Base-by-base conservation (phyloP, 92 coral and sea anemone genomes). In the Meandrina meandrites region DNA sequence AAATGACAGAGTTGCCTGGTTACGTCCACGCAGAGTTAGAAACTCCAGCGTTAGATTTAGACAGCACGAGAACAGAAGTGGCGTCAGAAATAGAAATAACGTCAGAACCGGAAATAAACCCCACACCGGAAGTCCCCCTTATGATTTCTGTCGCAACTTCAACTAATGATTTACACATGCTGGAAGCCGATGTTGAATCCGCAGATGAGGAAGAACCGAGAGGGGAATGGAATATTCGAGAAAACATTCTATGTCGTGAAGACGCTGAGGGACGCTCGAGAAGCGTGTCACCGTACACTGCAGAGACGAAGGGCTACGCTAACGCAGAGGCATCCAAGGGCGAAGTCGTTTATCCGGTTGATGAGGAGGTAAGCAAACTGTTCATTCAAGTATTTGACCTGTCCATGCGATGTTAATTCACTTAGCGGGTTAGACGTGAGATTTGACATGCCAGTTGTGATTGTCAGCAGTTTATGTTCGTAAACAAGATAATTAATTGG, bases 261-360 rank as follows among this genome's bases (percentile, higher is more conserved):
- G 85, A 86, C 17, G 96, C 85, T 14, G 94, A 94, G 34, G 96
- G 94, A 8, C 67, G 91, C 18, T 94, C 95, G 13, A 78, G 92
- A 36, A 91, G 93, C 66, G 90, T 50, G 67, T 89, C 97, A 12
- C 88, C 88, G 34, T 45, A 76, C 51, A 62, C 75, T 37, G 79
- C 42, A 32, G 84, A 73, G 24, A 89, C 69, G 27, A 57, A 22
- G 37, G 77, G 73, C 15, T 31, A 68, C 28, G 54, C 82, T 18
- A 28, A 57, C 37, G 75, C 0, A 40, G 47, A 73, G 4, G 47
- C 78, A 27, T 5, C 28, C 14, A 27, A 75, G 17, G 78, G 76
- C 14, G 85, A 72, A 69, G 72, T 79, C 54, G 42, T 90, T 50
- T 74, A 78, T 32, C 75, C 72, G 14, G 75, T 91, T 17, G 93